phyloP scores from a whole-genome alignment of 2,888 invertebrate genomes.

The Eupeodes latifasciatus region DNA sequence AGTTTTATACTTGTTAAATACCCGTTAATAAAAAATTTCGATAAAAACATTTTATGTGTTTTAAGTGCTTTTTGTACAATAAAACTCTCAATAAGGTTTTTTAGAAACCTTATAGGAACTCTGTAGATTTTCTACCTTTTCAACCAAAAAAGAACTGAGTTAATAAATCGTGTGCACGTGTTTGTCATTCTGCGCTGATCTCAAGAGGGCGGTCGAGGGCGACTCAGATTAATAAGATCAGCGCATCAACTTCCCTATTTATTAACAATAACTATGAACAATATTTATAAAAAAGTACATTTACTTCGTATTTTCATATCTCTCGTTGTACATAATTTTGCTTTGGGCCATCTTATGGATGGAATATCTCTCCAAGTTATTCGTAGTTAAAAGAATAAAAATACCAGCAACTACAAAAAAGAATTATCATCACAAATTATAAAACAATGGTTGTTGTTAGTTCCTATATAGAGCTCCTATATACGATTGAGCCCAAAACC shows the following conservation, averaged over 20 bases:
- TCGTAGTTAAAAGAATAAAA: constrained; percentile 6
- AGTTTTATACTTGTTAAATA: too few relatives aligned
- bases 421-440: constrained; percentile 72
- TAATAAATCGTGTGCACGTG: constrained; percentile 63
- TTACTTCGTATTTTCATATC: background rate
- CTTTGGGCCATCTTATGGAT: background rate
- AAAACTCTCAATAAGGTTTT: too few relatives aligned
- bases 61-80: too few relatives aligned
- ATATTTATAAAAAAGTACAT: constrained; percentile 58
- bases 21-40: too few relatives aligned
- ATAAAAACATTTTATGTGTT: too few relatives aligned
- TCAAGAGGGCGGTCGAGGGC: background rate
- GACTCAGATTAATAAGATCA: background rate
- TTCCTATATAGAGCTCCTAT: too few relatives aligned
- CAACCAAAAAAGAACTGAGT: background rate
- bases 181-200: background rate
- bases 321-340: too few relatives aligned
- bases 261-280: constrained; percentile 24
- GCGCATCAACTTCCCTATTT: background rate
- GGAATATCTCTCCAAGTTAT: background rate
- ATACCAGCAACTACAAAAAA: background rate
- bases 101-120: too few relatives aligned
- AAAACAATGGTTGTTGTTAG: constrained; percentile 65
- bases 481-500: background rate
- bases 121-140: too few relatives aligned